Percentiles rank a stretch among this genome's conserved stretches.
Conservation (phyloP, 2,888 invertebrate genomes). For the Thecophora atra region DNA sequence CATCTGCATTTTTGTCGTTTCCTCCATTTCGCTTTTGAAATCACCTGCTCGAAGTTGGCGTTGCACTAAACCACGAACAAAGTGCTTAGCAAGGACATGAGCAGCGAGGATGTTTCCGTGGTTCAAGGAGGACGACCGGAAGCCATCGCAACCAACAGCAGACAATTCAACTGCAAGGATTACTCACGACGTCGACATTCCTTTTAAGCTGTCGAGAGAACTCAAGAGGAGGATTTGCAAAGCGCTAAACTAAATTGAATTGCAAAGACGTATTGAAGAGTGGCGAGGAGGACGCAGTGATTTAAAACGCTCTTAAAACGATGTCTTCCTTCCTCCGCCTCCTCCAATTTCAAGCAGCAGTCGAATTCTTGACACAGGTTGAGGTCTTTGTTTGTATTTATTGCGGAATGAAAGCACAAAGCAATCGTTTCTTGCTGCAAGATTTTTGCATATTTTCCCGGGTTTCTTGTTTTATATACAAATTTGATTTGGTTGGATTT, state of each 20-base stretch:
- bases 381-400: too few species aligned
- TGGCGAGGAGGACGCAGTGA: neutral
- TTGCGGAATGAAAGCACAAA: neutral
- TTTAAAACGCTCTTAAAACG: neutral
- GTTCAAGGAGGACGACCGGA: conserved; percentile 25
- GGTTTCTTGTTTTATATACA: too few species aligned
- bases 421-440: neutral
- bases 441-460: too few species aligned
- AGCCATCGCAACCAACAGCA: conserved; percentile 11
- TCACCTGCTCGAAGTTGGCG: conserved; percentile 24
- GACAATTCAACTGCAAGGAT: conserved; percentile 28
- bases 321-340: too few species aligned
- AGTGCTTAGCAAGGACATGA: conserved; percentile 27
- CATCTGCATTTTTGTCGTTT: neutral
- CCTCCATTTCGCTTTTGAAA: neutral
- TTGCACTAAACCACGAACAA: conserved; percentile 20
- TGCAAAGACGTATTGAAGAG: neutral
- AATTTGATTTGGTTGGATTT: too few species aligned
- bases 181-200: conserved; percentile 25
- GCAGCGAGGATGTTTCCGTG: neutral
- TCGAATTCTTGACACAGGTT: too few species aligned
- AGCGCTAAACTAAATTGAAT: conserved; percentile 3
- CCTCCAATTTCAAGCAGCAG: too few species aligned
- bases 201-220: neutral
- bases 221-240: neutral